Evolutionary conservation across 2,888 invertebrate genomes (phyloP).

Genomic region (Tenthredo livida): DNA sequence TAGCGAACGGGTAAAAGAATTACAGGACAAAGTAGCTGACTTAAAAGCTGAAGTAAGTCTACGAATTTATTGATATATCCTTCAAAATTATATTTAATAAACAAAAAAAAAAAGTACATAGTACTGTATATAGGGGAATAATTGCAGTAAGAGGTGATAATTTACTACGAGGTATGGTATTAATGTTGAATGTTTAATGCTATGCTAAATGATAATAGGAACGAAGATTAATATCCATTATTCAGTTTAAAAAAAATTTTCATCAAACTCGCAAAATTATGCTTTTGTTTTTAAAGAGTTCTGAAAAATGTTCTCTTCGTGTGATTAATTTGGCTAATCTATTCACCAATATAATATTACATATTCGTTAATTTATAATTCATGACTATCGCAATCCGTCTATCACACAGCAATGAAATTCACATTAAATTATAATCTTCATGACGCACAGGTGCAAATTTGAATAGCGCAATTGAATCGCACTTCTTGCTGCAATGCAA

Average conservation of each 20-base stretch:
- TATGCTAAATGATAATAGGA: slow-evolving; percentile 35
- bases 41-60: slow-evolving; percentile 93
- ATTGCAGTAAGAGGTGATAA: slow-evolving; percentile 68
- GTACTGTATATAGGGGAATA: slow-evolving; percentile 49
- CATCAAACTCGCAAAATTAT: neutral
- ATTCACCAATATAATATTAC: neutral
- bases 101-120: slow-evolving; percentile 22
- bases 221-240: neutral
- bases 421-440: neutral
- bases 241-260: neutral
- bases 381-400: slow-evolving; percentile 4
- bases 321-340: neutral
- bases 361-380: neutral
- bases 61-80: neutral
- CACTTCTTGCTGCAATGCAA: slow-evolving; percentile 70
- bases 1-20: slow-evolving; percentile 91
- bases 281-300: neutral
- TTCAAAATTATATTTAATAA: neutral
- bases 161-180: slow-evolving; percentile 35
- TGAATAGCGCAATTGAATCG: slow-evolving; percentile 56
- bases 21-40: slow-evolving; percentile 95
- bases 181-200: slow-evolving; percentile 31
- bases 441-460: slow-evolving; percentile 44
- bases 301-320: neutral
- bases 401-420: slow-evolving; percentile 26